Evolutionary conservation across 2,888 invertebrate species (phyloP).

Genomic region (Trisateles emortualis): DNA sequence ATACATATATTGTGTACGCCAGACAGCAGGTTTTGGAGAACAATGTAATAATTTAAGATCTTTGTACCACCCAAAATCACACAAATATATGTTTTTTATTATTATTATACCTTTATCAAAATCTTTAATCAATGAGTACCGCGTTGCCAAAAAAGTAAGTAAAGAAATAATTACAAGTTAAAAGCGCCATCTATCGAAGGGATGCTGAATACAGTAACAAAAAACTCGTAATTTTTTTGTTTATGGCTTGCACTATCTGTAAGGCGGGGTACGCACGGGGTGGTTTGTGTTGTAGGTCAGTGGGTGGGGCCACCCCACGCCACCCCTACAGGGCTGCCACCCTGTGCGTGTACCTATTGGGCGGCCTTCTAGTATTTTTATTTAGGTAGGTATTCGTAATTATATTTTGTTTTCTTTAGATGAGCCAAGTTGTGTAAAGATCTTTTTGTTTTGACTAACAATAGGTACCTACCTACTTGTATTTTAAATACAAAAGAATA

Average conservation of each 20-base stretch:
- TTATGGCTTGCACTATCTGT: slow-evolving; percentile 51
- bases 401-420: slow-evolving; percentile 17
- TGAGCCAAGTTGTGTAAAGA: slow-evolving; percentile 5
- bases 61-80: too few relatives aligned
- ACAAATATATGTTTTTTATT: too few relatives aligned
- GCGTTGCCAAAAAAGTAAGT: background rate
- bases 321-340: slow-evolving; percentile 56
- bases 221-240: slow-evolving; percentile 40
- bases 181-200: background rate
- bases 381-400: slow-evolving; percentile 37
- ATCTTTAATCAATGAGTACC: too few relatives aligned
- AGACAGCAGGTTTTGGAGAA: too few relatives aligned
- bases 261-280: slow-evolving; percentile 62
- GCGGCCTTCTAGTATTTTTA: slow-evolving; percentile 37
- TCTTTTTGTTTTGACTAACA: slow-evolving; percentile 3
- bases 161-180: background rate
- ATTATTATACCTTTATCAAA: too few relatives aligned
- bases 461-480: background rate
- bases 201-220: slow-evolving; percentile 4
- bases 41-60: too few relatives aligned
- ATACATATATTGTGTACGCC: too few relatives aligned
- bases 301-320: slow-evolving; percentile 58
- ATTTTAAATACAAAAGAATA: slow-evolving; percentile 3
- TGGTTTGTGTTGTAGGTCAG: slow-evolving; percentile 69
- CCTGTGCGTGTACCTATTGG: slow-evolving; percentile 60